phyloP scores from a whole-genome alignment of 2,113 vertebrate species.

The Laticauda laticaudata region DNA sequence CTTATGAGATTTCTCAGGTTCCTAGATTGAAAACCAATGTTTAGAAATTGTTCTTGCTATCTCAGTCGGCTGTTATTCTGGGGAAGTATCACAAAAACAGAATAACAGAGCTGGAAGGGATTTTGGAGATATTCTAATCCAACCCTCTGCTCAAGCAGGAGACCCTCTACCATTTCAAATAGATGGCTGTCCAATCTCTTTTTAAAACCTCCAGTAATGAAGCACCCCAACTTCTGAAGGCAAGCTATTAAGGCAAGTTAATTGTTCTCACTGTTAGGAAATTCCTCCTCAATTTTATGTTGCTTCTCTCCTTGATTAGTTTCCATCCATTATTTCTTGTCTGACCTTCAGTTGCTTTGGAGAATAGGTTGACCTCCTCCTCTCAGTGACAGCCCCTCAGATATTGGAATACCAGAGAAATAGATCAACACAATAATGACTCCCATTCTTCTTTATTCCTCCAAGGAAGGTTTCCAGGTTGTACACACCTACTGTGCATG shows the following conservation, averaged over 20 bases:
- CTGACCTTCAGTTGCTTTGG: neutral
- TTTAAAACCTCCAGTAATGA: too few relatives aligned
- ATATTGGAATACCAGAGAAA: neutral
- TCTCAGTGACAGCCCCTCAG: neutral
- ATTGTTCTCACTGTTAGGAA: too few relatives aligned
- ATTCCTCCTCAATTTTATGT: neutral
- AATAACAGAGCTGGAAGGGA: constrained; percentile 39
- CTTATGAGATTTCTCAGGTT: constrained; percentile 16
- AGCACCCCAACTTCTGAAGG: too few relatives aligned
- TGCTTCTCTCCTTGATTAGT: neutral
- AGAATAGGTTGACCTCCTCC: neutral
- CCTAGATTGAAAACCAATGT: constrained; percentile 9
- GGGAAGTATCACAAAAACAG: constrained; percentile 52
- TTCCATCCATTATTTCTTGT: neutral
- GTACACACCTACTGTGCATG: constrained; percentile 59
- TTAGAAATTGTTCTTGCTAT: neutral
- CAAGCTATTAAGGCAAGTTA: too few relatives aligned
- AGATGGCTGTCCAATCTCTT: too few relatives aligned
- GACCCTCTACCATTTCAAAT: too few relatives aligned
- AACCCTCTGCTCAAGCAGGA: too few relatives aligned
- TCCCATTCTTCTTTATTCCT: constrained; percentile 45
- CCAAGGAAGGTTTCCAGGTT: constrained; percentile 60
- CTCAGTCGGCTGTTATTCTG: constrained; percentile 5
- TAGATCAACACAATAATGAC: neutral
- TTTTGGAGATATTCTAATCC: too few relatives aligned